These are phyloP conservation scores for Garrulus glandarius DNA, from an alignment of 2,797 vertebrate species.

Conservation along the genomic window DNA sequence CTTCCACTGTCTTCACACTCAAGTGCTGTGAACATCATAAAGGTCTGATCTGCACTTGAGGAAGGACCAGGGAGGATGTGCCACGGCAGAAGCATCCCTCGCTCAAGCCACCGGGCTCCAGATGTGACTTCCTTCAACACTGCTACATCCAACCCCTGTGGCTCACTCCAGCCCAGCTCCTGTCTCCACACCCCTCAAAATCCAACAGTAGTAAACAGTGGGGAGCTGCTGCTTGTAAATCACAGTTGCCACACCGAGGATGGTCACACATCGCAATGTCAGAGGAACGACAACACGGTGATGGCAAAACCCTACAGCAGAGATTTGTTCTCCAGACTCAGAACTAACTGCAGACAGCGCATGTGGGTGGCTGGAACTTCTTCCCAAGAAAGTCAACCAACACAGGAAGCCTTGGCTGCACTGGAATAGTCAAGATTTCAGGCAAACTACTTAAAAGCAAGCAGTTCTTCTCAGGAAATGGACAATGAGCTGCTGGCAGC, in stretches of 20 bases:
- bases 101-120: background rate
- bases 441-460: background rate
- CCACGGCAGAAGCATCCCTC: fast-evolving
- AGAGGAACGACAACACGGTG: fast-evolving
- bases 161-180: background rate
- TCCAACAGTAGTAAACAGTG: background rate
- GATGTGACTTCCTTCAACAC: fast-evolving
- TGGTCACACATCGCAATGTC: fast-evolving
- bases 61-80: background rate
- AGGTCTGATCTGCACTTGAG: background rate
- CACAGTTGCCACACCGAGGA: background rate
- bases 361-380: background rate
- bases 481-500: background rate
- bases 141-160: fast-evolving
- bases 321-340: background rate
- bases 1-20: fast-evolving
- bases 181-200: background rate
- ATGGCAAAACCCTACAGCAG: background rate
- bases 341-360: background rate
- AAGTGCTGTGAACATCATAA: background rate
- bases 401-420: background rate
- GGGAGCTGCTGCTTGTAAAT: background rate
- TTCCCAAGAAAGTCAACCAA: background rate
- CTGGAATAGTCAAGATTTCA: background rate
- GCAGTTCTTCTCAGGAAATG: background rate